Evolutionary conservation across 2,888 invertebrate species (phyloP), one percentile per base, ranked within the genome.

Genomic region (Scaptomyza reducta): DNA sequence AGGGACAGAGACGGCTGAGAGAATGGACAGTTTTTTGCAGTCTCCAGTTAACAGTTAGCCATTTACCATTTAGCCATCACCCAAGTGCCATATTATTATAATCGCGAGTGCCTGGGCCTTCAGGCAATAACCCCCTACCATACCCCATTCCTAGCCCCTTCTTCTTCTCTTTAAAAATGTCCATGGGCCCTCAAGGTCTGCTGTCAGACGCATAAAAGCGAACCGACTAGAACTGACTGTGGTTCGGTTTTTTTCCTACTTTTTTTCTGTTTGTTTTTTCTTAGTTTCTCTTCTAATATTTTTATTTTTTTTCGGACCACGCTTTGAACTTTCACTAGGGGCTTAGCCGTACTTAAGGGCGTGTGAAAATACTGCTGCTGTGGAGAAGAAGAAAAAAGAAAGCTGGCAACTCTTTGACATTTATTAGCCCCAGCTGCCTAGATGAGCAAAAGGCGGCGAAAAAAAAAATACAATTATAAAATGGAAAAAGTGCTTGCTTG

Each of bases 21-120:
- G 67, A 69, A 78, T 77, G 67, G 58, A 45, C 55, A 58, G 40
- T 46, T 29, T 51, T 38, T 51, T 38, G 29, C 44, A 55, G 25
- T 57, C 25, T 3, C 31, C 68, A 54, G 50, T 69, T 25, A 18
- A 57, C 47, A 57, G 33, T 45, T 53, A 35, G 38, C 42, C 54
- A 40, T 40, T 57, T 49, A 44, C 42, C 62, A 72, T 67, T 72
- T 33, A 56, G 42, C 68, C 53, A 59, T 70, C 70, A 59, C 55
- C 65, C 73, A 83, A 80, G 78, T 71, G 70, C 59, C 81, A 80
- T 67, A 81, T 81, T 81, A 81, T 81, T 78, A 84, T 81, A 84
- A 81, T 81, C 76, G 81, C 84, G 44, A 66, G 49, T 49, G 76
- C 38, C 50, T 61, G 31, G 70, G n/a, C 6, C 79, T 60, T 50